A percentile compares a stretch with the other conserved stretches of the same genome.
phyloP scores from a whole-genome alignment of 2,888 invertebrate species.

The Drosophila recens region DNA sequence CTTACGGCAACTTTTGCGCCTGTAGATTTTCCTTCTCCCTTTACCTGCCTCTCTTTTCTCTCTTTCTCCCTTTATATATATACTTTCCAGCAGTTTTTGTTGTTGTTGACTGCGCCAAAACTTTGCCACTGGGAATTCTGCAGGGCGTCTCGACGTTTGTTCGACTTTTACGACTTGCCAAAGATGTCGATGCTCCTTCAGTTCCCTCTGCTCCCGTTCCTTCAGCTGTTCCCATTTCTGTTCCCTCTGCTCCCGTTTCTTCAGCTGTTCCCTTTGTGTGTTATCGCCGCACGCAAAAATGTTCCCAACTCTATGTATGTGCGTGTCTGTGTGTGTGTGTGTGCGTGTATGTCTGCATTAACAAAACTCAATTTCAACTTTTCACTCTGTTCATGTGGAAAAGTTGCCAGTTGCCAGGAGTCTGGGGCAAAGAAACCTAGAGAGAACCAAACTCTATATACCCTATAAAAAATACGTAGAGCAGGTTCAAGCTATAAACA shows the following conservation, averaged over 20 bases:
- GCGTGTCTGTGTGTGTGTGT: constrained; percentile 8
- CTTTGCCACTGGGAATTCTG: constrained; percentile 62
- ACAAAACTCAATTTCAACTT: constrained; percentile 71
- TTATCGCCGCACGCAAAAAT: constrained; percentile 53
- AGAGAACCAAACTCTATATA: constrained; percentile 34
- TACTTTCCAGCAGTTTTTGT: constrained; percentile 6
- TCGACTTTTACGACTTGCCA: constrained; percentile 39
- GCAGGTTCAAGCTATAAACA: constrained; percentile 13
- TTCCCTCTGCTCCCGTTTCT: neutral
- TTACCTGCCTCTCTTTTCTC: neutral
- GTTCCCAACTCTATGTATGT: constrained; percentile 15
- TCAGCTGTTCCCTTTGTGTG: constrained; percentile 35
- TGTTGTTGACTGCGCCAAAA: constrained; percentile 64
- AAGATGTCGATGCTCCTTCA: constrained; percentile 27
- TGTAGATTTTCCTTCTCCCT: constrained; percentile 40
- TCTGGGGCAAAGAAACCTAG: constrained; percentile 29
- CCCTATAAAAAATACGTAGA: constrained; percentile 23
- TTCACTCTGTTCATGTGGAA: constrained; percentile 70
- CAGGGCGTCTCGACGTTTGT: constrained; percentile 47
- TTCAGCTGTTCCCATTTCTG: neutral
- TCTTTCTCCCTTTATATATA: neutral
- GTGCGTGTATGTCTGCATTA: constrained; percentile 56
- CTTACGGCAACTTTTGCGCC: constrained; percentile 57
- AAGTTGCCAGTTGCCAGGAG: constrained; percentile 56
- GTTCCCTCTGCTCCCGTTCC: neutral